Percentiles rank a stretch among this genome's conserved stretches.
phyloP scores from a whole-genome alignment of 2,113 vertebrate genomes.

The Catagonus wagneri region DNA sequence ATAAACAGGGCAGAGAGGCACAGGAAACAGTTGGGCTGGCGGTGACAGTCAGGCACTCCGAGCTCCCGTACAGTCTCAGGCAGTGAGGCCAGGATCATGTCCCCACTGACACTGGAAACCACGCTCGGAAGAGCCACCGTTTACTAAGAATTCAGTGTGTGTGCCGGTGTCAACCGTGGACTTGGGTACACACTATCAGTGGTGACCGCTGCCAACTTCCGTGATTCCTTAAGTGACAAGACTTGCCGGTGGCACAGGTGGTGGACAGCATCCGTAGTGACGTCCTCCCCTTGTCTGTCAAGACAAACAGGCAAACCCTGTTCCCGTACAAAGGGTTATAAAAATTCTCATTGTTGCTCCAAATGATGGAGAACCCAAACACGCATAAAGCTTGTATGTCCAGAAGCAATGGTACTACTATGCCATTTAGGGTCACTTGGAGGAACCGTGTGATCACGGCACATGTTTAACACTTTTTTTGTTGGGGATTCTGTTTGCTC shows the following conservation, averaged over 20 bases:
- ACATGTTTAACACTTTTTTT: not conserved
- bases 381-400: rapidly evolving
- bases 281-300: rapidly evolving
- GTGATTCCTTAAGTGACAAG: not conserved
- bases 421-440: not conserved
- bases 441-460: rapidly evolving
- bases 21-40: rapidly evolving
- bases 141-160: rapidly evolving
- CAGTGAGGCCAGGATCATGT: rapidly evolving
- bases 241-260: rapidly evolving
- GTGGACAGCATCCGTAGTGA: rapidly evolving
- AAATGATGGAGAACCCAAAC: not conserved
- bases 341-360: not conserved
- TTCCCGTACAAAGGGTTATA: rapidly evolving
- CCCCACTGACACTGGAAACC: rapidly evolving
- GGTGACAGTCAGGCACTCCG: rapidly evolving
- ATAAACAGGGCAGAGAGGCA: rapidly evolving
- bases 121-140: not conserved
- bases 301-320: not conserved
- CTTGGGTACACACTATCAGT: rapidly evolving
- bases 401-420: rapidly evolving
- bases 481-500: not conserved
- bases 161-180: rapidly evolving
- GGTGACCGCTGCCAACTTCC: not conserved
- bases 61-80: no score